These are phyloP conservation scores for Slavum lentiscoides DNA, from an alignment of 2,888 invertebrate genomes.

Conservation along the genomic window DNA sequence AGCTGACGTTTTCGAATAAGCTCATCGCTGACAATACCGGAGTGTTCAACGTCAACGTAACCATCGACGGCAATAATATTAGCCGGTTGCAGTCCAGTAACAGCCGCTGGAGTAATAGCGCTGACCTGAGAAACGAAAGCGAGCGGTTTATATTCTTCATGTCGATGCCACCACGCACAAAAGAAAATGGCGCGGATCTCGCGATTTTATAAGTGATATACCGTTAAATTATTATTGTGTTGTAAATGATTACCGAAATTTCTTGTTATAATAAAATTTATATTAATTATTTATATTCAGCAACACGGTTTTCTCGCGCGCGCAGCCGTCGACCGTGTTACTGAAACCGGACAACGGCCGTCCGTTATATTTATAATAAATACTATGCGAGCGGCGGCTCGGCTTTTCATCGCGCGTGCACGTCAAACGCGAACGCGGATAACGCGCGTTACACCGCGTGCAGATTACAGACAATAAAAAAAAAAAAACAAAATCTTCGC, in stretches of 20 bases:
- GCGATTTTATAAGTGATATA: too few relatives aligned
- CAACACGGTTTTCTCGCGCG: neutral
- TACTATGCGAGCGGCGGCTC: too few relatives aligned
- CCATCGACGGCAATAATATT: neutral
- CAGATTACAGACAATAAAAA: neutral
- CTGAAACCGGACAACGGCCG: slow-evolving; percentile 2
- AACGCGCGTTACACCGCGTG: slow-evolving; percentile 5
- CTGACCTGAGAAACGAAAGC: slow-evolving; percentile 11
- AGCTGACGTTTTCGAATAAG: neutral
- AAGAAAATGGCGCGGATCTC: too few relatives aligned
- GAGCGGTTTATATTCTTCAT: neutral
- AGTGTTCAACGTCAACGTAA: neutral
- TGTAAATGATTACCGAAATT: too few relatives aligned
- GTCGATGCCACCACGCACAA: too few relatives aligned
- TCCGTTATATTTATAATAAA: neutral
- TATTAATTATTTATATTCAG: too few relatives aligned
- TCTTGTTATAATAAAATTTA: too few relatives aligned
- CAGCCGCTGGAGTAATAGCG: neutral
- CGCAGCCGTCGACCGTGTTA: neutral
- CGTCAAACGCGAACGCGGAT: neutral
- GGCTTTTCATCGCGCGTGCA: neutral
- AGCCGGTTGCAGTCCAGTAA: neutral
- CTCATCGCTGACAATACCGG: neutral
- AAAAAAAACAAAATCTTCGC: too few relatives aligned
- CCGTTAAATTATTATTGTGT: too few relatives aligned